phyloP scores from a whole-genome alignment of 2,113 vertebrate genomes.

The Pterocles gutturalis region DNA sequence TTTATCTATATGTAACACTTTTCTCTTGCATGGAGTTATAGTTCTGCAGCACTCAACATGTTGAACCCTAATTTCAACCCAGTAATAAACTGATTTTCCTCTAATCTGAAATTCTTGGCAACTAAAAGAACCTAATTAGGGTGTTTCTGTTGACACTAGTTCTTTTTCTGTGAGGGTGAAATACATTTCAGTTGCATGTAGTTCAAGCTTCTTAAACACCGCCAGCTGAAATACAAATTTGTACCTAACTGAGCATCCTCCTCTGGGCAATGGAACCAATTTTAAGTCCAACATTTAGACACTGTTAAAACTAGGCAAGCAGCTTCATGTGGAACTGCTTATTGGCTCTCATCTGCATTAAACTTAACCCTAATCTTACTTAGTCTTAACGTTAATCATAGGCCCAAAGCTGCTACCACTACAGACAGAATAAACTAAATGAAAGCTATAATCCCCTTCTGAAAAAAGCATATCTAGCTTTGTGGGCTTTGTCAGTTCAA shows the following conservation, averaged over 20 bases:
- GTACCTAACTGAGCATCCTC: neutral
- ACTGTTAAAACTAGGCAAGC: neutral
- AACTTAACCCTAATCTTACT: neutral
- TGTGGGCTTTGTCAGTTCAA: neutral
- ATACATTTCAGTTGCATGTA: neutral
- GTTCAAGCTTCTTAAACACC: neutral
- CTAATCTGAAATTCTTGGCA: slow-evolving; percentile 35
- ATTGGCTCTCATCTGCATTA: neutral
- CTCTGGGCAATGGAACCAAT: neutral
- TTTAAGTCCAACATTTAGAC: neutral
- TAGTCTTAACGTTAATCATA: neutral
- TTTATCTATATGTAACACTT: neutral
- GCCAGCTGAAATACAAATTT: slow-evolving; percentile 31
- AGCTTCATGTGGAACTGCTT: neutral
- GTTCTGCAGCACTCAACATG: neutral
- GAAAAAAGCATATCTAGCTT: neutral
- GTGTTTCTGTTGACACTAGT: slow-evolving; percentile 26
- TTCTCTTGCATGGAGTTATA: neutral
- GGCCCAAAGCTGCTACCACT: neutral
- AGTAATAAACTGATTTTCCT: neutral
- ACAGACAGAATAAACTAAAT: neutral
- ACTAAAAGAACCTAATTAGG: neutral
- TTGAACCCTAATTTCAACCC: neutral
- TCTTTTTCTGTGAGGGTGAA: neutral
- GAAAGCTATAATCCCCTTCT: neutral